A percentile compares a stretch with the other conserved stretches of the same genome.
phyloP scores from a whole-genome alignment of 1,140 invertebrate species.

The Drosophila cardini region DNA sequence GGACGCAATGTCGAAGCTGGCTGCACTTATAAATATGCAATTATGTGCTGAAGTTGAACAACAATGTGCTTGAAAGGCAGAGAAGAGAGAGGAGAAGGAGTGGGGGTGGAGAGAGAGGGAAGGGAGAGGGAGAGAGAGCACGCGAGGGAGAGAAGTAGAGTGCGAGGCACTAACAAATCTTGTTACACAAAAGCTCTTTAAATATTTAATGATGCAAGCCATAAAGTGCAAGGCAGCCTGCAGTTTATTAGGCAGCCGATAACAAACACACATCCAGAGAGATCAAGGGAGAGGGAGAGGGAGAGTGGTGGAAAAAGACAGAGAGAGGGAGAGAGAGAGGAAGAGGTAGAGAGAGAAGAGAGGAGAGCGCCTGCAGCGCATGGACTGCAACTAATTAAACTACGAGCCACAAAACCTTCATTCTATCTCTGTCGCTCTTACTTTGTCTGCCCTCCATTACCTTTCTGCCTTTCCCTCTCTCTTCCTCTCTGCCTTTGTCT shows the following conservation, averaged over 20 bases:
- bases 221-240: slow-evolving; percentile 59
- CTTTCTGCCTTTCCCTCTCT: background rate
- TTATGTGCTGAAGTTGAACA: slow-evolving; percentile 67
- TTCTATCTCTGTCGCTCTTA: background rate
- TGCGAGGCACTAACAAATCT: slow-evolving; percentile 71
- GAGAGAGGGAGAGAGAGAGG: background rate
- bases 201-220: slow-evolving; percentile 73
- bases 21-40: slow-evolving; percentile 79
- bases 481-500: background rate
- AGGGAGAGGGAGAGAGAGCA: background rate
- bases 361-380: slow-evolving; percentile 24
- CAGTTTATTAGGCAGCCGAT: slow-evolving; percentile 70
- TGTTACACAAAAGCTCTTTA: slow-evolving; percentile 75
- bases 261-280: slow-evolving; percentile 1
- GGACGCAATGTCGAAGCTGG: slow-evolving; percentile 13
- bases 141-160: background rate
- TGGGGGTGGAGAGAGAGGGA: slow-evolving; percentile 4
- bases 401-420: slow-evolving; percentile 33
- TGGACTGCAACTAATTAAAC: slow-evolving; percentile 75
- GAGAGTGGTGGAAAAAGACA: background rate
- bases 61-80: slow-evolving; percentile 53
- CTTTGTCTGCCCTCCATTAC: background rate
- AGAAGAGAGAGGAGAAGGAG: background rate
- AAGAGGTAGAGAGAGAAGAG: background rate
- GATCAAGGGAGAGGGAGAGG: background rate